Base-by-base conservation (phyloP, 2,797 vertebrate genomes). In the Toxotes lorentzi region DNA sequence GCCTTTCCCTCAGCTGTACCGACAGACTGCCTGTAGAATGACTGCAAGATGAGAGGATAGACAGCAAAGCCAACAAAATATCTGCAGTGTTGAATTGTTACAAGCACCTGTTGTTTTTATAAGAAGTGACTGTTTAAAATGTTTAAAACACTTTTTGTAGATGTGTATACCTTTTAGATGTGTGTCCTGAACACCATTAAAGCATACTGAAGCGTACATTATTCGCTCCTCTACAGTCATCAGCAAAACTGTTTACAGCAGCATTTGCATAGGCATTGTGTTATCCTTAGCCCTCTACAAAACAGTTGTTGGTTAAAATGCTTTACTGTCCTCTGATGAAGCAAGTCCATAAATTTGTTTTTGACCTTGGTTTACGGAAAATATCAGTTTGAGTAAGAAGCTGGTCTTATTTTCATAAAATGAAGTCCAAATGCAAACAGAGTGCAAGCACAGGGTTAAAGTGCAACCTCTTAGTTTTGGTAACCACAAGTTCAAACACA, bases 1-100 rank as follows among this genome's bases (percentile, higher is more conserved):
- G 91, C 87, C 90, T 96, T 96, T 96, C 94, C 94, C 96, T 96
- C 95, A 94, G 94, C 94, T 79, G 67, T 91, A 94, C 92, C 95
- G 94, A 94, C 93, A 93, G 94, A 93, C 57, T 94, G 93, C 92
- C 93, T 92, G 92, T 85, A 91, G 94, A 95, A 93, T 95, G 78
- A 87, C 47, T 82, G 38, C 40, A 47, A 73, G 23, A 60, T 62
- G 64, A 77, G 30, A 58, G 40, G 38, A 59, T 30, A 67, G 27
- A 64, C 8, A 66, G 57, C 27, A 69, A 68, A 72, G 30, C 60
- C 68, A 81, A 62, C 7, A 40, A 59, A 63, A 66, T 41, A 74
- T 66, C 21, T 73, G 35, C 43, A 56, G 48, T 61, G 40, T 43
- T 72, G 34, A 63, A 73, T 63, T 14, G 23, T 62, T 43, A 27